A percentile compares a stretch with the other conserved stretches of the same genome.
Evolutionary conservation across 2,888 invertebrate species (phyloP).

Genomic region (Machimus atricapillus): DNA sequence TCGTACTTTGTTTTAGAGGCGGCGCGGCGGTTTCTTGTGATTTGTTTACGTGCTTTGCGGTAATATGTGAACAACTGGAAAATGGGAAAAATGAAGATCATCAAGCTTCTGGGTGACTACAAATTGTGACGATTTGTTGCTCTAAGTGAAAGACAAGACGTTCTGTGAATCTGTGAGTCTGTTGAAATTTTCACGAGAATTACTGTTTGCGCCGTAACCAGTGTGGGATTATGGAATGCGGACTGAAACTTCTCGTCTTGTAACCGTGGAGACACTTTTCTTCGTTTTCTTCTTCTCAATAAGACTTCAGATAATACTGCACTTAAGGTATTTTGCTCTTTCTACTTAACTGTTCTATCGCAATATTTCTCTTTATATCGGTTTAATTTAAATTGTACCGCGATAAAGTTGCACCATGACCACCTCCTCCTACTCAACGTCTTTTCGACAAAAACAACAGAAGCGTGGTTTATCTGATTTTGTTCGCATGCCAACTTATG

Average conservation of each 20-base stretch:
- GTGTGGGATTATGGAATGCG: constrained; percentile 22
- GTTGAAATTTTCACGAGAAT: background rate
- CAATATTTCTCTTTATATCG: background rate
- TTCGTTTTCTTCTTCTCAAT: background rate
- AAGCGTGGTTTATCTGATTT: background rate
- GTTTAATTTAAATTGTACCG: background rate
- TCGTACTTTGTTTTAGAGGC: background rate
- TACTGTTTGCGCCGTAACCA: background rate
- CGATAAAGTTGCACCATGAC: background rate
- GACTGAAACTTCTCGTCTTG: background rate
- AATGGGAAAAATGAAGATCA: background rate
- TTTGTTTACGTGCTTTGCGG: background rate
- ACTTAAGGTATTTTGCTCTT: background rate
- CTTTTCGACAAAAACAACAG: background rate
- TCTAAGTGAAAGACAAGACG: background rate
- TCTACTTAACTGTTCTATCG: background rate
- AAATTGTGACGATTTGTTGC: background rate
- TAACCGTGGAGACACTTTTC: background rate
- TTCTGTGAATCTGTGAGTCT: background rate
- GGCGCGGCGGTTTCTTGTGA: background rate
- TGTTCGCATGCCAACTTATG: background rate
- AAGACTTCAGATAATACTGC: background rate
- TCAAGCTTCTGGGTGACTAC: background rate
- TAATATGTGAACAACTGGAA: background rate
- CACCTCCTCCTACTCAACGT: background rate